Conservation (phyloP, 1,140 invertebrate genomes). For the Harpegnathos saltator region DNA sequence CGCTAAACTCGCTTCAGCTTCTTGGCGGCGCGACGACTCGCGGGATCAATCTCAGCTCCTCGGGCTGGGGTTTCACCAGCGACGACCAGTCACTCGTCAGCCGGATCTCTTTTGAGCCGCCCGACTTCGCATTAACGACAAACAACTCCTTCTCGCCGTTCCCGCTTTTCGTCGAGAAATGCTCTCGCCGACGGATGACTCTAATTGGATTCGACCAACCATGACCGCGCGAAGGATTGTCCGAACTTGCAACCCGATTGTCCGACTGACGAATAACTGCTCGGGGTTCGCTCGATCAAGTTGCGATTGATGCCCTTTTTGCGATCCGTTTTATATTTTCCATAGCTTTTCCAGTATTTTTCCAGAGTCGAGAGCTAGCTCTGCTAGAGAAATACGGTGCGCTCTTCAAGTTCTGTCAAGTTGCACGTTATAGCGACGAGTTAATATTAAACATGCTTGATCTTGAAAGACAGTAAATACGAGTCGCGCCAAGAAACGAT, state of each 20-base stretch:
- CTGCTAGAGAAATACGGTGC: not conserved
- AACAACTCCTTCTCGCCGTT: constrained; percentile 14
- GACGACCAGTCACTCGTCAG: constrained; percentile 20
- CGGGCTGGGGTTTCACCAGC: constrained; percentile 14
- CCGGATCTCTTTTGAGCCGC: not conserved
- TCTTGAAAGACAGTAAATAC: not conserved
- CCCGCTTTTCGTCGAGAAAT: not conserved
- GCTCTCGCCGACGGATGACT: not conserved
- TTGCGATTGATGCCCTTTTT: no score
- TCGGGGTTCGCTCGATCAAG: not conserved
- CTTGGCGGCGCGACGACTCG: constrained; percentile 22
- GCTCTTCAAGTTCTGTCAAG: not conserved
- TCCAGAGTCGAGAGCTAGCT: no score
- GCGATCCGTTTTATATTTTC: no score
- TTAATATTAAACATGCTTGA: constrained; percentile 1
- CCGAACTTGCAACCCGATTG: no score
- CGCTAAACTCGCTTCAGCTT: constrained; percentile 19
- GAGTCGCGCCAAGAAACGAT: constrained; percentile 49
- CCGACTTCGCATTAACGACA: constrained; percentile 11
- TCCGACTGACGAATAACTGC: constrained; percentile 15
- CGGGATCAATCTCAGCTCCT: constrained; percentile 26
- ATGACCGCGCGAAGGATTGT: no score
- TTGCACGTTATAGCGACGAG: not conserved
- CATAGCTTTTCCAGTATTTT: no score
- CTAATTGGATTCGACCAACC: no score